Conservation (phyloP, 2,113 vertebrate species). For the Gallinago jamesoni region DNA sequence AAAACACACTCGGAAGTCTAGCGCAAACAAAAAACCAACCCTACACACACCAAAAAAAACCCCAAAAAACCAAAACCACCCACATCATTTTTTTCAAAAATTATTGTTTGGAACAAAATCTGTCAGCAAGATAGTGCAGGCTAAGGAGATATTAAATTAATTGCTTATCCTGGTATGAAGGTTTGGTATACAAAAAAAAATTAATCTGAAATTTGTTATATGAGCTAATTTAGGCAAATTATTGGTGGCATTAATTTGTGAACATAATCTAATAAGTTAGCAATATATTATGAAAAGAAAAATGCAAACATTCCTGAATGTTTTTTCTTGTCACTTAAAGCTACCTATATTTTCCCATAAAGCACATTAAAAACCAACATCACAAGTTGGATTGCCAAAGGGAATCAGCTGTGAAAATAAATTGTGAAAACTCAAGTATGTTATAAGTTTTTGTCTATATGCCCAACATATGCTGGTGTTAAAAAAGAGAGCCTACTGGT, state of each 20-base stretch:
- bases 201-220: not conserved
- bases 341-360: not conserved
- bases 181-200: not conserved
- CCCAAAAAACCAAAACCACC: not conserved
- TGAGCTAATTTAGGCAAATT: not conserved
- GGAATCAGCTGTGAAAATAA: not conserved
- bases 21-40: not conserved
- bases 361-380: not conserved
- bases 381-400: not conserved
- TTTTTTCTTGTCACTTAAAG: not conserved
- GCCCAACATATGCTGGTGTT: not conserved
- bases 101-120: not conserved
- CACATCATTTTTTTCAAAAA: not conserved
- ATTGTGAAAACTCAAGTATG: accelerated
- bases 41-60: not conserved
- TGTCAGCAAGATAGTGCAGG: not conserved
- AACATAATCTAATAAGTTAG: not conserved
- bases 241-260: not conserved
- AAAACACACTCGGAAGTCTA: not conserved
- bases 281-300: not conserved
- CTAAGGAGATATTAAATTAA: not conserved
- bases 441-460: not conserved
- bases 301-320: not conserved
- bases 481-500: not conserved
- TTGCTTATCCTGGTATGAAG: not conserved